Conservation (phyloP, 2,797 vertebrate genomes). For the Takifugu ocellatus region DNA sequence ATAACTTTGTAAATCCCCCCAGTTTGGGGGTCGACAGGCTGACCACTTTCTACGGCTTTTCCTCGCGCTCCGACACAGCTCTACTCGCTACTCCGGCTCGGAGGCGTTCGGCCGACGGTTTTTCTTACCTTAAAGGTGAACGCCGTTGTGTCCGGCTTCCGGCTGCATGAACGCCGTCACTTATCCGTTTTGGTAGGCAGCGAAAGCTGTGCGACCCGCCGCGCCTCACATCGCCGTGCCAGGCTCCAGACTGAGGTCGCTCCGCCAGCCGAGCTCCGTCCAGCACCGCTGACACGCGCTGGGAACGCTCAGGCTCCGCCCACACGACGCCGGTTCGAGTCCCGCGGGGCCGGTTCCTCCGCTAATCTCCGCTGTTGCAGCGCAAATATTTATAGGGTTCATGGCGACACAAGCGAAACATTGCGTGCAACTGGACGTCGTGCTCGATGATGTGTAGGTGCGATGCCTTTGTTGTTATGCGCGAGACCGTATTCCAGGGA, state of each 20-base stretch:
- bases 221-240: constrained; percentile 47
- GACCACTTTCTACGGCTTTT: constrained; percentile 15
- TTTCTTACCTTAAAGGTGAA: constrained; percentile 43
- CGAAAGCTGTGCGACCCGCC: constrained; percentile 1
- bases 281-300: constrained; percentile 56
- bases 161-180: constrained; percentile 9
- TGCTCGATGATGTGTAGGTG: constrained; percentile 1
- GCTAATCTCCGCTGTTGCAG: too few relatives aligned
- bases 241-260: constrained; percentile 63
- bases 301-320: constrained; percentile 66
- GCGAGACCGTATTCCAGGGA: constrained; percentile 1
- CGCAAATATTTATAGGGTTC: too few relatives aligned
- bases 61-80: constrained; percentile 3
- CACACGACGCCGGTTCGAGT: constrained; percentile 18
- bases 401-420: too few relatives aligned
- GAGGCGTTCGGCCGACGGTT: too few relatives aligned
- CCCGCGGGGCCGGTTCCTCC: background rate
- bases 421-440: too few relatives aligned
- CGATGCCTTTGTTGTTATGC: constrained; percentile 4
- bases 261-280: constrained; percentile 40
- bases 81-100: constrained; percentile 38
- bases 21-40: constrained; percentile 4
- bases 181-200: constrained; percentile 53
- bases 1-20: constrained; percentile 53
- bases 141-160: constrained; percentile 5